Evolutionary conservation across 2,888 invertebrate genomes (phyloP).

Genomic region (Carcina quercana): DNA sequence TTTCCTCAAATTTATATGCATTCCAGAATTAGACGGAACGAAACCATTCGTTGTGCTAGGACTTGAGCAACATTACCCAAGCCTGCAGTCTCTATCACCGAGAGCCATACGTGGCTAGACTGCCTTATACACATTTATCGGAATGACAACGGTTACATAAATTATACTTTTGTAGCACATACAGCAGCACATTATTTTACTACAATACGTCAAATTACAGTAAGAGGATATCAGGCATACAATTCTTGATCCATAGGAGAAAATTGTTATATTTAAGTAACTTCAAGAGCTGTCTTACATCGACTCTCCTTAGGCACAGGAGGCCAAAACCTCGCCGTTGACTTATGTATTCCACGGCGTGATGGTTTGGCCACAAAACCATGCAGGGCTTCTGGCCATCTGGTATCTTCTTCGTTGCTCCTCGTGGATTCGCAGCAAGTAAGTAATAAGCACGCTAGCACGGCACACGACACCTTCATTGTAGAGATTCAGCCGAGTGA

Average conservation of each 20-base stretch:
- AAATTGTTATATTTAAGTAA: background rate
- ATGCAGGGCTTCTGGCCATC: conserved; percentile 17
- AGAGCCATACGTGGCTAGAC: background rate
- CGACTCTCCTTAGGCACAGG: conserved; percentile 49
- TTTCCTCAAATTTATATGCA: too few relatives aligned
- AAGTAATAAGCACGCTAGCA: conserved; percentile 18
- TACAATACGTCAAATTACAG: background rate
- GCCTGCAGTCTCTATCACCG: too few relatives aligned
- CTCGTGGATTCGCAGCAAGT: conserved; percentile 29
- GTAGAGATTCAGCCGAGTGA: conserved; percentile 18
- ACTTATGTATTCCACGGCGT: conserved; percentile 23
- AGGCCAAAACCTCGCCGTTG: conserved; percentile 45
- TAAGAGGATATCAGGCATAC: background rate
- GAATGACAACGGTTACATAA: background rate
- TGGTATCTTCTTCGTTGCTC: conserved; percentile 18
- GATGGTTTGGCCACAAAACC: conserved; percentile 21
- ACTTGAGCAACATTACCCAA: too few relatives aligned
- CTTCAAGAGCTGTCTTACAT: conserved; percentile 40
- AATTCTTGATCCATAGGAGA: background rate
- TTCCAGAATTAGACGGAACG: too few relatives aligned
- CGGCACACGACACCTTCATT: conserved; percentile 16
- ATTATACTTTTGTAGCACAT: background rate
- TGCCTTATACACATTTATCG: background rate
- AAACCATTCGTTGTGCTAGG: too few relatives aligned
- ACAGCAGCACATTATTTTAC: background rate